These are phyloP conservation scores for Poecilia gillii DNA, from an alignment of 2,797 vertebrate species.

Conservation along the genomic window DNA sequence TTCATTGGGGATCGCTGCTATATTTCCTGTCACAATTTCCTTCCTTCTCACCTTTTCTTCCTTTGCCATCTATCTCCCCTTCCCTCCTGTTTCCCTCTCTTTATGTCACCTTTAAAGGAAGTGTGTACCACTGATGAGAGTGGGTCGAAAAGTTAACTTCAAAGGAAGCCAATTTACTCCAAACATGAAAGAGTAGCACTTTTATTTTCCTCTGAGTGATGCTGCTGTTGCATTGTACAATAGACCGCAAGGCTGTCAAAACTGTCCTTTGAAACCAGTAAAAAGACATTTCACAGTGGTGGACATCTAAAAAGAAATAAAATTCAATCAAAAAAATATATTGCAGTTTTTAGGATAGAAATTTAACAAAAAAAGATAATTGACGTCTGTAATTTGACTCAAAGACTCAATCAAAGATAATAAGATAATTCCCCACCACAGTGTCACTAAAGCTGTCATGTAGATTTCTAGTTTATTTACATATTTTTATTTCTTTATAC, in stretches of 20 bases:
- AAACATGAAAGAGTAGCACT: conserved; percentile 47
- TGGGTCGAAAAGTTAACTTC: conserved; percentile 38
- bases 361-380: conserved; percentile 21
- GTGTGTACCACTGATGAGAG: conserved; percentile 21
- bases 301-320: conserved; percentile 20
- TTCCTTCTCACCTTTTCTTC: conserved; percentile 1
- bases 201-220: conserved; percentile 36
- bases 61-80: conserved; percentile 6
- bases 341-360: conserved; percentile 13
- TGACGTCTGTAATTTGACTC: neutral
- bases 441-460: neutral
- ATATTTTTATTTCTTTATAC: neutral
- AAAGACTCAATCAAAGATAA: neutral
- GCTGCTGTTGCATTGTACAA: conserved; percentile 33
- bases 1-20: neutral
- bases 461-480: neutral
- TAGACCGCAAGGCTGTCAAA: conserved; percentile 39
- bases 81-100: conserved; percentile 20
- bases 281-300: conserved; percentile 16
- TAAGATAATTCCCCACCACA: neutral
- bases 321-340: conserved; percentile 16
- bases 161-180: conserved; percentile 58
- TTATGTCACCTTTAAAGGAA: conserved; percentile 40
- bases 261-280: conserved; percentile 43
- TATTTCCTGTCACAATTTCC: conserved; percentile 18